Percentiles rank a stretch among this genome's conserved stretches.
Evolutionary conservation across 1,140 invertebrate species (phyloP).

Genomic region (Leptonema lineaticorne): DNA sequence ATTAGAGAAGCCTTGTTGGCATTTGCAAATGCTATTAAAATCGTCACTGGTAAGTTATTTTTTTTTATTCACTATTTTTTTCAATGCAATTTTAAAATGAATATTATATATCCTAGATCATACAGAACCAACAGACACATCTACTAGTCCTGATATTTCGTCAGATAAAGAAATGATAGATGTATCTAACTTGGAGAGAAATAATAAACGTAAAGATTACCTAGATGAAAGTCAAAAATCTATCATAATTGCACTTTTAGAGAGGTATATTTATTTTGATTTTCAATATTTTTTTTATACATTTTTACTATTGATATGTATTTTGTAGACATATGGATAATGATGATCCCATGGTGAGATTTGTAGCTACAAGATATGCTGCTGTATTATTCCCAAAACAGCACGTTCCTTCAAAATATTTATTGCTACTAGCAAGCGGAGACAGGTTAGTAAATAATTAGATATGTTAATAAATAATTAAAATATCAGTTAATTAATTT

Average conservation of each 20-base stretch:
- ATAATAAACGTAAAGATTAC: constrained; percentile 44
- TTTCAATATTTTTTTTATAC: too few species aligned
- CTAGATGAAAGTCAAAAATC: constrained; percentile 50
- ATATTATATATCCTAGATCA: constrained; percentile 40
- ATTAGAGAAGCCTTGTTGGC: constrained; percentile 71
- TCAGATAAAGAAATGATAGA: constrained; percentile 44
- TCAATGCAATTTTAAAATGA: neutral
- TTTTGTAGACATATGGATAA: constrained; percentile 61
- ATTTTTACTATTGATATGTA: constrained; percentile 25
- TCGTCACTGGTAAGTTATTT: constrained; percentile 29
- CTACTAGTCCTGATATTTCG: constrained; percentile 36
- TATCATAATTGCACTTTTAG: constrained; percentile 50
- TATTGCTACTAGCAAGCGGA: constrained; percentile 80
- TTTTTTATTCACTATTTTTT: neutral
- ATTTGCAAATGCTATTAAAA: constrained; percentile 68
- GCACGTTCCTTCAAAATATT: constrained; percentile 79
- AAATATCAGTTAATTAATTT: neutral
- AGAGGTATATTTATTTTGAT: constrained; percentile 46
- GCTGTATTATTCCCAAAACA: constrained; percentile 77
- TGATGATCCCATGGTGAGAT: constrained; percentile 70
- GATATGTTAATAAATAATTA: neutral
- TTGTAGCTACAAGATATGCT: constrained; percentile 80
- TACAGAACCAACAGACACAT: constrained; percentile 41
- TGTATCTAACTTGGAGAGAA: constrained; percentile 45
- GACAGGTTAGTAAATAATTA: constrained; percentile 78